phyloP scores from a whole-genome alignment of 2,797 vertebrate species.

The Urophycis tenuis region DNA sequence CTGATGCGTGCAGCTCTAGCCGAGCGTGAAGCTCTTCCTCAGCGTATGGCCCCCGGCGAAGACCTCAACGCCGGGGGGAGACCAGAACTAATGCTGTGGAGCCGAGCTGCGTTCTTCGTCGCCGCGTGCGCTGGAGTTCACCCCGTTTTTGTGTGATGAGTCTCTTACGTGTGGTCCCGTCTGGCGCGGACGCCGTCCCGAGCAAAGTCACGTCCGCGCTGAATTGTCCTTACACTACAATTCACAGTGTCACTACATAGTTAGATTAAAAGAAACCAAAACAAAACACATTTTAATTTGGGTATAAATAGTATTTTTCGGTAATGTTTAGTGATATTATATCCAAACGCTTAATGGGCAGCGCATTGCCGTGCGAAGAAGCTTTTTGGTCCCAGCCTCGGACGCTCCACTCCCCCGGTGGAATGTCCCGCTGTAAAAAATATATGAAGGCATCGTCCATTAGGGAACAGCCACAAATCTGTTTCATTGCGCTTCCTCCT shows the following conservation, averaged over 20 bases:
- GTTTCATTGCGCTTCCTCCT: slow-evolving; percentile 29
- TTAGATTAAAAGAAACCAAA: slow-evolving; percentile 46
- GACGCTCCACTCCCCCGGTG: slow-evolving; percentile 12
- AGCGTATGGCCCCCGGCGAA: background rate
- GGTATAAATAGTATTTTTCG: slow-evolving; percentile 38
- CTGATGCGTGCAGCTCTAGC: background rate
- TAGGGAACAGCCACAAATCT: slow-evolving; percentile 22
- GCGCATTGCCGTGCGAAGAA: slow-evolving; percentile 16
- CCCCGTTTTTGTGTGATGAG: background rate
- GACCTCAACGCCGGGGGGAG: background rate
- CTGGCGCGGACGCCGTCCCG: slow-evolving; percentile 29
- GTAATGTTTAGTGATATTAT: slow-evolving; percentile 27
- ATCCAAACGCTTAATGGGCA: slow-evolving; percentile 27
- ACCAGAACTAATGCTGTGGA: background rate
- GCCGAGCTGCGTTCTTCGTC: background rate
- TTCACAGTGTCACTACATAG: slow-evolving; percentile 67
- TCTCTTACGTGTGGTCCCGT: slow-evolving; percentile 4
- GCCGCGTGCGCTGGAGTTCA: background rate
- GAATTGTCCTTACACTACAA: slow-evolving; percentile 49
- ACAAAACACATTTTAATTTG: slow-evolving; percentile 14
- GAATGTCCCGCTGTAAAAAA: slow-evolving; percentile 27
- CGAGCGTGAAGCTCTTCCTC: background rate
- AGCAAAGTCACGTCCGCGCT: slow-evolving; percentile 47
- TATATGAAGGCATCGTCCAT: slow-evolving; percentile 18
- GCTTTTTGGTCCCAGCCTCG: slow-evolving; percentile 13